Percentiles rank a stretch among this genome's conserved stretches.
phyloP scores from a whole-genome alignment of 2,797 vertebrate species.

The Hoplostethus atlanticus region DNA sequence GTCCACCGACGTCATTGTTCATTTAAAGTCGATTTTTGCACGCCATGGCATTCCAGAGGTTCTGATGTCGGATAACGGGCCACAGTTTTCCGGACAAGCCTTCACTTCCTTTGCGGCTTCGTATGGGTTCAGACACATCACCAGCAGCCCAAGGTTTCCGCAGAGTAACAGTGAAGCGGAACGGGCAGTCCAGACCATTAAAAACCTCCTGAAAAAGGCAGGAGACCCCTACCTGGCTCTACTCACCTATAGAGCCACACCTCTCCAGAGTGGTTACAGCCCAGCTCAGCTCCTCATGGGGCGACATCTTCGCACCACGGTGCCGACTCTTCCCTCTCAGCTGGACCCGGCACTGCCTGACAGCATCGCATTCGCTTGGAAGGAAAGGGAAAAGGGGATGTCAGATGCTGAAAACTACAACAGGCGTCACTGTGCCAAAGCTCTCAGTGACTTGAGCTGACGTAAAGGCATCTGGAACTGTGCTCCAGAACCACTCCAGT shows the following conservation, averaged over 20 bases:
- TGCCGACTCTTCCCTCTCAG: neutral
- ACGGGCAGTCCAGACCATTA: conserved; percentile 1
- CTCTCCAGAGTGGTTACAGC: conserved; percentile 16
- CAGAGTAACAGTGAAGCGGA: neutral
- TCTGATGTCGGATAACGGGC: conserved; percentile 24
- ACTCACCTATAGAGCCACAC: conserved; percentile 3
- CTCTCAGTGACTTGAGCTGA: conserved; percentile 13
- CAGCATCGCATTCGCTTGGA: neutral
- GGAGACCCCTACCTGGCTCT: neutral
- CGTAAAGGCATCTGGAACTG: neutral
- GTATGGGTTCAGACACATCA: neutral
- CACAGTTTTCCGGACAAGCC: conserved; percentile 27
- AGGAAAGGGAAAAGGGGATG: neutral
- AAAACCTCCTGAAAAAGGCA: conserved; percentile 5
- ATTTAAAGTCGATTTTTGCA: conserved; percentile 26
- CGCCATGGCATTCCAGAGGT: conserved; percentile 26
- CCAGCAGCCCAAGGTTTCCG: no score
- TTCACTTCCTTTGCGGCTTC: conserved; percentile 1
- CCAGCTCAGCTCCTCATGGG: conserved; percentile 14
- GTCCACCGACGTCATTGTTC: conserved; percentile 19
- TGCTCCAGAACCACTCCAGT: conserved; percentile 8
- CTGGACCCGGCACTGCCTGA: conserved; percentile 5
- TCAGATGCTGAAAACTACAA: conserved; percentile 9
- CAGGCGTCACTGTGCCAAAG: conserved; percentile 10
- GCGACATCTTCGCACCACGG: neutral